Base-by-base conservation (phyloP, 2,888 invertebrate species). In the Acanthopleura granulata region DNA sequence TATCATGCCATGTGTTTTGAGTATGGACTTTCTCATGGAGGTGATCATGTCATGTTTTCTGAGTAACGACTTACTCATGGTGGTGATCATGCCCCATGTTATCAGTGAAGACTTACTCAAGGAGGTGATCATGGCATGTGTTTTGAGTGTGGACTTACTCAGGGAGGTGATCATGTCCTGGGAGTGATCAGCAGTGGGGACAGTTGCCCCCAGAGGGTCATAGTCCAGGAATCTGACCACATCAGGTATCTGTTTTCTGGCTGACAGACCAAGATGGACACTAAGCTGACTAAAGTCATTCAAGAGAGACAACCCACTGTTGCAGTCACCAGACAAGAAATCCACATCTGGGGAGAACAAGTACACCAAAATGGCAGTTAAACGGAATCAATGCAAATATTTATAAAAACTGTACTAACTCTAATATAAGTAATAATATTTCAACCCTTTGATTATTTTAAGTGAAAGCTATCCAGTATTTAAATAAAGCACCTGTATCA, bases 131-230 rank as follows among this genome's bases (percentile, higher is more conserved):
- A 40, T 40, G 40, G 3, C 40, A 6, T 40, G 40, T 6, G 40
- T 40, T 40, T 3, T 40, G 40, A 40, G 40, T 57, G 6, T 57
- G 0, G 29, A 73, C 80, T 74, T 73, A 80, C 80, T 74, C 4
- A 79, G 73, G 15, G 76, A 75, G 16, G 73, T 51, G 14, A 78
- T 61, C 16, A 78, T 71, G 51, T 76, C 77, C 27, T 80, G 75
- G 25, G 77, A 75, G 14, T 73, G 62, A n/a, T 75, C 73, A 25
- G 61, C 62, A 6, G 77, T 51, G 16, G 84, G 76, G 49, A 79
- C 74, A 49, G 78, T 78, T 12, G 91, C 87, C 3, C 93, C 93
- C 11, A 93, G 88, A 0, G 93, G 93, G 85, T 93, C 93, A 30
- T 90, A 82, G 25, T 91, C 91, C 72, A 90, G 88, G 78, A 93